Base-by-base conservation (phyloP, 2,113 vertebrate species). In the Oryzias celebensis region DNA sequence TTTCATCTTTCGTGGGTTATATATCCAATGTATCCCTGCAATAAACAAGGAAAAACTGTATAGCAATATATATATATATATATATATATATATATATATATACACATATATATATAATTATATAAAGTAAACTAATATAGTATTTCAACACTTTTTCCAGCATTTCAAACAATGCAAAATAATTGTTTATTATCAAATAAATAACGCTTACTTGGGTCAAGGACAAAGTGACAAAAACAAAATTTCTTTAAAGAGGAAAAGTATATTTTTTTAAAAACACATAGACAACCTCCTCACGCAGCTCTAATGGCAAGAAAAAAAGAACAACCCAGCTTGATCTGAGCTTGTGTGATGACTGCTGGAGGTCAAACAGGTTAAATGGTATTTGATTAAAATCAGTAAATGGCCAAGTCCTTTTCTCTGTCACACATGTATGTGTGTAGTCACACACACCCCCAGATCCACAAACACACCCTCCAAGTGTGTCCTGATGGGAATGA, bases 321-420 rank as follows among this genome's bases (percentile, higher is more conserved):
- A 52, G 67, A 86, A 84, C 80, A 83, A 63, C 78, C 68, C 65
- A 17, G 81, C 84, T 81, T 86, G 88, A 88, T 90, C 80, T 83
- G 81, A 73, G 73, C 82, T 80, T 82, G 85, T 83, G 91, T 90
- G 76, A 90, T 91, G 84, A 90, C 89, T 90, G 90, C 77, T 85
- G 16, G 82, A 89, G 91, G 88, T 93, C 90, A 81, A 77, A 68
- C 10, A 4, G 92, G 91, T 91, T 93, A 94, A 93, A 93, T 91
- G 83, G 85, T 88, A 90, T 91, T 91, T 90, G 92, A 92, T 90
- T 93, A 90, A 92, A 93, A 93, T 93, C 92, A 89, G 92, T 92
- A 89, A 90, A 89, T 90, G 87, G 81, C 86, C 83, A 88, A 83
- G 85, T 88, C 90, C 82, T 79, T 75, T 78, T 70, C 65, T 52